Conservation (phyloP, 2,113 vertebrate species). For the Amphiprion percula region DNA sequence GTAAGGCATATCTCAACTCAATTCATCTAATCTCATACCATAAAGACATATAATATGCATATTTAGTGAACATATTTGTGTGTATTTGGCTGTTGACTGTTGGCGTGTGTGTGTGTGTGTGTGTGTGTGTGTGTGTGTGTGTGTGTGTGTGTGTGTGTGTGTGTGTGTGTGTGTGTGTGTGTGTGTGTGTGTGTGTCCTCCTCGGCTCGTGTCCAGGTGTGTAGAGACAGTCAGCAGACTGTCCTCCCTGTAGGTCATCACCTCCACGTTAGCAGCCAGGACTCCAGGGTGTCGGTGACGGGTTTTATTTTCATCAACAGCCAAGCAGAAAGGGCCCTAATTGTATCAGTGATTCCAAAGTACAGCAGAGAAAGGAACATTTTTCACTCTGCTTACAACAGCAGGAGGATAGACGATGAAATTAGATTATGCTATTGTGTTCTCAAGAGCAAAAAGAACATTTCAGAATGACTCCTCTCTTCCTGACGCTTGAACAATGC, state of each 20-base stretch:
- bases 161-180: background rate
- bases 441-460: slow-evolving; percentile 51
- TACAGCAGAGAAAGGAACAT: background rate
- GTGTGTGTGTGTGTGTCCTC: background rate
- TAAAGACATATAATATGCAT: no score
- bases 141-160: background rate
- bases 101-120: background rate
- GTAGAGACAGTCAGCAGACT: slow-evolving; percentile 15
- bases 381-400: slow-evolving; percentile 43
- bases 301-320: slow-evolving; percentile 27
- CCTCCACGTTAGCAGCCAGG: slow-evolving; percentile 31
- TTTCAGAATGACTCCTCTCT: slow-evolving; percentile 51
- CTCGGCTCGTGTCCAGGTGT: slow-evolving; percentile 28
- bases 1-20: no score
- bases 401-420: slow-evolving; percentile 51
- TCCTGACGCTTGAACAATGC: slow-evolving; percentile 18
- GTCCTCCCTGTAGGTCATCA: slow-evolving; percentile 28
- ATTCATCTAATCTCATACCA: no score
- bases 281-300: slow-evolving; percentile 11
- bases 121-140: background rate
- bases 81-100: background rate
- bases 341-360: background rate
- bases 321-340: background rate
- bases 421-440: slow-evolving; percentile 53
- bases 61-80: background rate